Percentiles rank a stretch among this genome's conserved stretches.
phyloP scores from a whole-genome alignment of 2,888 invertebrate genomes.

The Amiota communis region DNA sequence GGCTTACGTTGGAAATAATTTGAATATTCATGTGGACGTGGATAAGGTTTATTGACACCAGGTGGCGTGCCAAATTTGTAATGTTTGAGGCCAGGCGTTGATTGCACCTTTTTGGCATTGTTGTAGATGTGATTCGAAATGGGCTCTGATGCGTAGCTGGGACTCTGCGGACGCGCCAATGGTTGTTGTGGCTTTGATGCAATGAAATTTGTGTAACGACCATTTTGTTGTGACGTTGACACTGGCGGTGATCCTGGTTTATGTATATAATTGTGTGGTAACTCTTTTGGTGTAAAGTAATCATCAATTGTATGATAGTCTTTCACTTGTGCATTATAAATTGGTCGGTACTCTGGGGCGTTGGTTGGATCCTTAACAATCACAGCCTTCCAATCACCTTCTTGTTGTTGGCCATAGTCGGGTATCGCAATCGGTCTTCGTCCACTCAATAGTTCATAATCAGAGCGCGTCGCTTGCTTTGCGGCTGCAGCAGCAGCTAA shows the following conservation, averaged over 20 bases:
- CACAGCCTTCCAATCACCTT: slow-evolving; percentile 69
- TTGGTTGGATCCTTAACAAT: slow-evolving; percentile 54
- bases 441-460: neutral
- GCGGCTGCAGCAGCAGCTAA: slow-evolving; percentile 35
- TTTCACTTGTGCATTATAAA: slow-evolving; percentile 45
- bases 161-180: neutral
- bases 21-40: slow-evolving; percentile 62
- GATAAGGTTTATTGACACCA: slow-evolving; percentile 39
- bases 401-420: slow-evolving; percentile 52
- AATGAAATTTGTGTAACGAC: slow-evolving; percentile 52
- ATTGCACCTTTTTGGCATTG: slow-evolving; percentile 68
- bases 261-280: slow-evolving; percentile 52
- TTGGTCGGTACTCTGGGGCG: slow-evolving; percentile 49
- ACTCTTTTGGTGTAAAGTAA: slow-evolving; percentile 52
- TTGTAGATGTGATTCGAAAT: slow-evolving; percentile 60
- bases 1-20: slow-evolving; percentile 68
- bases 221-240: neutral
- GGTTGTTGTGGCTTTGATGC: slow-evolving; percentile 53
- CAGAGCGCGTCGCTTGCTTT: slow-evolving; percentile 24
- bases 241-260: slow-evolving; percentile 47
- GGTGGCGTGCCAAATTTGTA: slow-evolving; percentile 60
- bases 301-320: slow-evolving; percentile 57
- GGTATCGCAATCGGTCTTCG: slow-evolving; percentile 43
- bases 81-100: slow-evolving; percentile 75
- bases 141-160: slow-evolving; percentile 50